Conservation (phyloP, 2,888 invertebrate genomes). For the Frankliniella fusca region DNA sequence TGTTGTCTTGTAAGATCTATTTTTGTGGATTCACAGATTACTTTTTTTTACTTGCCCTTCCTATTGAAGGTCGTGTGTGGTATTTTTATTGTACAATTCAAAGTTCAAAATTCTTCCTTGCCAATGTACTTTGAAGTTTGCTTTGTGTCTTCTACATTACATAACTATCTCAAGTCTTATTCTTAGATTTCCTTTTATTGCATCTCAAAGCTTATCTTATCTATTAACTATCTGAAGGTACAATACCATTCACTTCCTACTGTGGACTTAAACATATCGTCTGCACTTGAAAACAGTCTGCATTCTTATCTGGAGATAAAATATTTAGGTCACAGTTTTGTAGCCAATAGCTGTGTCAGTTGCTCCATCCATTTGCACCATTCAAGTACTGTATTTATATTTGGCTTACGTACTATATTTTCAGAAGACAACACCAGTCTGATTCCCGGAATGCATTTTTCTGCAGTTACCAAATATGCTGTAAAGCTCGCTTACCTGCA, state of each 20-base stretch:
- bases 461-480: background rate
- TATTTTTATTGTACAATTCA: too few species aligned
- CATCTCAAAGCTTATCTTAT: background rate
- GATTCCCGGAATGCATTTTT: slow-evolving; percentile 5
- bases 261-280: background rate
- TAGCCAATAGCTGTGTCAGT: background rate
- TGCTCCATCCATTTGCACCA: background rate
- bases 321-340: background rate
- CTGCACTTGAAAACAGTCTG: background rate
- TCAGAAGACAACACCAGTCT: background rate
- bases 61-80: too few species aligned
- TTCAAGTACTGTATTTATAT: background rate
- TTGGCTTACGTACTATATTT: background rate
- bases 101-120: too few species aligned
- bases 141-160: background rate
- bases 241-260: background rate
- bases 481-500: background rate
- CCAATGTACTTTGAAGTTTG: too few species aligned
- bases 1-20: too few species aligned
- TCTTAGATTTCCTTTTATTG: background rate
- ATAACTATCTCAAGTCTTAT: background rate
- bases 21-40: too few species aligned
- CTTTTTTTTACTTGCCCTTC: too few species aligned
- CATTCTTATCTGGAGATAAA: background rate
- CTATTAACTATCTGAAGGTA: background rate